Base-by-base conservation (phyloP, 2,113 vertebrate species). In the Seriola quinqueradiata region DNA sequence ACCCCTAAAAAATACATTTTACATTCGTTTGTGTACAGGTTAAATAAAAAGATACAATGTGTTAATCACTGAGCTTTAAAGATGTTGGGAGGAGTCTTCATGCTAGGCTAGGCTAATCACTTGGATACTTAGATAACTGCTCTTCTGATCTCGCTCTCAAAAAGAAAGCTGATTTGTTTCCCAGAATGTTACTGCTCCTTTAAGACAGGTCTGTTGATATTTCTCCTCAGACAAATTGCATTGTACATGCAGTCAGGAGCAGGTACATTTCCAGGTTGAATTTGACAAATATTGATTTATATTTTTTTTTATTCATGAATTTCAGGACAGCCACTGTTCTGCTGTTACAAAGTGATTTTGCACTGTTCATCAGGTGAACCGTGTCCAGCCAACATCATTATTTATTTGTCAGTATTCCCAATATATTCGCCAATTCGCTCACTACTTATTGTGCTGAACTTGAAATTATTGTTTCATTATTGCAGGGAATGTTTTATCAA, bases 351-450 rank as follows among this genome's bases (percentile, higher is more conserved):
- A 16, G 48, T 50, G 19, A 65, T 61, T 63, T 16, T 42, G 5
- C 34, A 13, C 12, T 54, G 8, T 46, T 59, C 42, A 42, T 64
- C 66, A 48, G 72, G 65, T 63, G 48, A 64, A n/a, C 6, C 32
- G 63, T 74, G 38, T 54, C 48, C 46, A 3, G 55, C 64, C 32
- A 3, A 0, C n/a, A 69, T 64, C 32, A 13, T 38, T 28, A 58
- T 12, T 65, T 58, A 70, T 74, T 75, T 65, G n/a, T 36, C 23
- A 14, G 14, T 4, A 8, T 55, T 63, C 32, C 8, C 70, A 57
- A 28, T 82, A 48, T 46, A 23, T 46, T 46, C 6, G 0, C 14
- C 57, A 42, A 6, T 42, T 42, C 5, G 4, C n/a, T 55, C 8
- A 8, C 40, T 32, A 10, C 63, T 75, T 67, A 58, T 66, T 64